Conservation (phyloP, 2,797 vertebrate genomes). For the Phylloscopus collybita region DNA sequence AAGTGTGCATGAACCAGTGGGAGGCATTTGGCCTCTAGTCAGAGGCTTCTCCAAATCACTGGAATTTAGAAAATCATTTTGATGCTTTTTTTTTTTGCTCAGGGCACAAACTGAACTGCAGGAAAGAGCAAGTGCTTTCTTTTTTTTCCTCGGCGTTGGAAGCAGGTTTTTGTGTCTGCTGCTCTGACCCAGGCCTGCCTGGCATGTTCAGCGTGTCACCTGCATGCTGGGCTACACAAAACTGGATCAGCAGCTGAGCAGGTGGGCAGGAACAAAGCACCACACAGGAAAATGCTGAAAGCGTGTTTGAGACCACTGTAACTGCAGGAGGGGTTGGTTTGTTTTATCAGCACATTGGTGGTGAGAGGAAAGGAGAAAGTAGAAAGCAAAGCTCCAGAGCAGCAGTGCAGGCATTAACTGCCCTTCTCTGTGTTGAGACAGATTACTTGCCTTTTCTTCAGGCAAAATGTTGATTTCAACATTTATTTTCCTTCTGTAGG, state of each 20-base stretch:
- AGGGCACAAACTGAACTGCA: neutral
- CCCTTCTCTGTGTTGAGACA: neutral
- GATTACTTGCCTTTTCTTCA: neutral
- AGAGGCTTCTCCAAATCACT: neutral
- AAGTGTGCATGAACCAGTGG: neutral
- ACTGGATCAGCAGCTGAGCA: neutral
- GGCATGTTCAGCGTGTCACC: neutral
- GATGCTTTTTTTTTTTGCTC: neutral
- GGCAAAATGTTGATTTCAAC: neutral
- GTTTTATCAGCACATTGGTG: neutral
- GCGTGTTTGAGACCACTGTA: neutral
- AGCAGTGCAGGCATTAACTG: neutral
- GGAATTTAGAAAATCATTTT: neutral
- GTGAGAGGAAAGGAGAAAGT: neutral
- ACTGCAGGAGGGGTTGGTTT: neutral
- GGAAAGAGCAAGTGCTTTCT: neutral
- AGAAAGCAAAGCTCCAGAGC: neutral
- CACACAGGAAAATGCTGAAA: neutral
- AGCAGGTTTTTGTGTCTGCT: neutral
- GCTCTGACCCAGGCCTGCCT: constrained; percentile 13
- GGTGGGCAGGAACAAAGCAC: neutral
- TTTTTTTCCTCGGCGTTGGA: neutral
- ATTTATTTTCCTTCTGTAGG: neutral
- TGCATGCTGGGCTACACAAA: neutral
- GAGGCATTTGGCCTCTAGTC: neutral